A percentile compares a stretch with the other conserved stretches of the same genome.
Conservation (phyloP, 2,888 invertebrate species). For the Archips xylosteana region DNA sequence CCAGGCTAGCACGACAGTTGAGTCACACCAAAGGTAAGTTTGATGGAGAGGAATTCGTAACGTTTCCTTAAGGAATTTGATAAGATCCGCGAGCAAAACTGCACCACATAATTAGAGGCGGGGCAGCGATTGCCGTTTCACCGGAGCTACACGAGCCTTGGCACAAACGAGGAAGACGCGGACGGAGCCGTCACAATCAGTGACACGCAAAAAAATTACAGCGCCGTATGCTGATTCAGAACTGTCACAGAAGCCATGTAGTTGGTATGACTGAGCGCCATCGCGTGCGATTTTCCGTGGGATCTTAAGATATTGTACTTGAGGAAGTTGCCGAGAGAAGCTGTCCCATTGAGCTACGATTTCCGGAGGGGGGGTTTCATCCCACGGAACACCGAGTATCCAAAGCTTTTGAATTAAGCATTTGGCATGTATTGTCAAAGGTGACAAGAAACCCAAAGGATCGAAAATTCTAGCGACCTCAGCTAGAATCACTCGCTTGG, state of each 20-base stretch:
- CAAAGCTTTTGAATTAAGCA: conserved; percentile 15
- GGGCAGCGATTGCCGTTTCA: conserved; percentile 39
- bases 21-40: conserved; percentile 12
- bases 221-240: conserved; percentile 13
- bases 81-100: conserved; percentile 17
- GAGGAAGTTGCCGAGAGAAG: not conserved
- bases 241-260: conserved; percentile 16
- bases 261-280: not conserved
- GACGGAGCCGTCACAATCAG: not conserved
- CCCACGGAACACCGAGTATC: conserved; percentile 3
- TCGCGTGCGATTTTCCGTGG: not conserved
- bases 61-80: not conserved
- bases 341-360: not conserved
- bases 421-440: conserved; percentile 11
- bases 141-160: conserved; percentile 41
- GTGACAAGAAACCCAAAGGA: conserved; percentile 17
- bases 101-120: conserved; percentile 43
- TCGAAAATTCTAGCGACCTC: conserved; percentile 21
- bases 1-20: conserved; percentile 13
- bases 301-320: no score
- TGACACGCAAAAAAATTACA: not conserved
- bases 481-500: conserved; percentile 9
- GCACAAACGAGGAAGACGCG: conserved; percentile 23
- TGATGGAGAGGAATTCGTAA: not conserved
- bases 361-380: not conserved